phyloP scores from a whole-genome alignment of 2,113 vertebrate genomes.

The Coracopsis vasa region DNA sequence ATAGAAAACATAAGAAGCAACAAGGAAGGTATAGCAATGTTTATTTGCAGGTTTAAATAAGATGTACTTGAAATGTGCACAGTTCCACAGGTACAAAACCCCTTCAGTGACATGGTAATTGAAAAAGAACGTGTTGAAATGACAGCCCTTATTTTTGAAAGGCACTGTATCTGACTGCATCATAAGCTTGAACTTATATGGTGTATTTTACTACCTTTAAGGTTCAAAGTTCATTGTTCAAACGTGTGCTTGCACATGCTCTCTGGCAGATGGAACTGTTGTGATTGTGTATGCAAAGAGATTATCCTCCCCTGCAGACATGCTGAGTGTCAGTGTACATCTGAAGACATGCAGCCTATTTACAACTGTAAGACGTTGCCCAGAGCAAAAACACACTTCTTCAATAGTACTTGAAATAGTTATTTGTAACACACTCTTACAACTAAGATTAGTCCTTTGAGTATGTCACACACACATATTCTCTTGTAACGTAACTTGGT shows the following conservation, averaged over 20 bases:
- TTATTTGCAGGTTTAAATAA: neutral
- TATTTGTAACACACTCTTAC: neutral
- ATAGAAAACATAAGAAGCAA: neutral
- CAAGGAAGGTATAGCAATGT: neutral
- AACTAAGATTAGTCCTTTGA: neutral
- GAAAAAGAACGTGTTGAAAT: neutral
- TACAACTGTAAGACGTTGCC: neutral
- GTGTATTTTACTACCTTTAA: neutral
- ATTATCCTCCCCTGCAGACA: neutral
- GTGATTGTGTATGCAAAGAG: neutral
- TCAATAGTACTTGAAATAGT: neutral
- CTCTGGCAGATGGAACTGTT: neutral
- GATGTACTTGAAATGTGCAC: neutral
- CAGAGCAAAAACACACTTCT: neutral
- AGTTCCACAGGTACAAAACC: neutral
- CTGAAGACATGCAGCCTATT: neutral
- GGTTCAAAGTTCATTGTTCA: neutral
- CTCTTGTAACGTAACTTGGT: neutral
- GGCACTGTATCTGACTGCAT: neutral
- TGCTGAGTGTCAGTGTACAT: neutral
- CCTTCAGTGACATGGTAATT: neutral
- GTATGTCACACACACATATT: neutral
- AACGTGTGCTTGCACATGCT: accelerated
- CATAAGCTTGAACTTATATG: neutral
- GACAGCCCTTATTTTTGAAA: neutral